Base-by-base conservation (phyloP, 2,113 vertebrate genomes). In the Macrotis lagotis region DNA sequence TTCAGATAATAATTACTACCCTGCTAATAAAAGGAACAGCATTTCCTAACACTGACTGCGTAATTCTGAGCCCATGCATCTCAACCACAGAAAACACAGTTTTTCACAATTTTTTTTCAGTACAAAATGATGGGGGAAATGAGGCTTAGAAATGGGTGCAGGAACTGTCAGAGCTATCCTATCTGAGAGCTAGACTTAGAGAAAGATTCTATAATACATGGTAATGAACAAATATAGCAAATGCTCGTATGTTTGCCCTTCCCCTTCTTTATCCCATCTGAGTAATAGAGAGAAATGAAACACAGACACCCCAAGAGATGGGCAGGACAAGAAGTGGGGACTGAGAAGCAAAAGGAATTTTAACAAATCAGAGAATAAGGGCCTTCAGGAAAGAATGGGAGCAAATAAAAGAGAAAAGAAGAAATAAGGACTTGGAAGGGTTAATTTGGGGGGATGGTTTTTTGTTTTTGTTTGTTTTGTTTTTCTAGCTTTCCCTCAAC, bases 1-100 rank as follows among this genome's bases (percentile, higher is more conserved):
- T 97, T 97, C 95, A 96, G 90, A 96, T 93, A 90, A 89, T 98
- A 98, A 98, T 98, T 98, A 91, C 95, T 97, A 94, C 92, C 88
- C 96, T 97, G 94, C 88, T 92, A 96, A 95, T 90, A 93, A 97
- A 97, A 96, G 26, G 51, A 95, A 97, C 96, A 92, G 50, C 47
- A 0, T 89, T 95, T 97, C 97, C 91, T 93, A 97, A 95, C 94
- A 93, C 47, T 90, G 89, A 49, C 89, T 90, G 89, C 10, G 22
- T 90, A 48, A 44, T 83, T 83, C n/a, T 83, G 66, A 83, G 22
- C 51, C 25, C 25, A 25, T 47, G 55, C 28, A 59, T 88, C 55
- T 51, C 10, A 25, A 26, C 53, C 48, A 48, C 48, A 59, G 83
- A 88, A 37, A 92, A 95, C 55, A 91, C 55, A 88, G 16, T 44